Evolutionary conservation across 2,888 invertebrate genomes (phyloP).

Genomic region (Chelonus formosanus): DNA sequence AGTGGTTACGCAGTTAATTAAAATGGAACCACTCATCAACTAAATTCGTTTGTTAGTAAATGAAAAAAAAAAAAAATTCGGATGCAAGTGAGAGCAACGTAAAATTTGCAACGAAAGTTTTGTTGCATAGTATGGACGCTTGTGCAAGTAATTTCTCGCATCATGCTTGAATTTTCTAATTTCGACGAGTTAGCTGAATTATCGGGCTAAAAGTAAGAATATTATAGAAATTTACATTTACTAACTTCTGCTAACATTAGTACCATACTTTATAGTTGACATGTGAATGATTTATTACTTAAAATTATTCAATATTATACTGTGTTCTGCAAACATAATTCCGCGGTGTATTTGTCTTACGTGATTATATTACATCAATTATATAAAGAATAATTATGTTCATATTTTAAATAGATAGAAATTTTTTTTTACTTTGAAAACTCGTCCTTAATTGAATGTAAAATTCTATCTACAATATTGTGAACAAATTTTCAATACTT

Average conservation of each 20-base stretch:
- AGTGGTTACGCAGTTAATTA: not conserved
- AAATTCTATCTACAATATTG: slow-evolving; percentile 22
- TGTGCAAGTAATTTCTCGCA: not conserved
- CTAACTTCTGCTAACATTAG: not conserved
- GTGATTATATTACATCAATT: too few species aligned
- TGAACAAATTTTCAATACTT: slow-evolving; percentile 25
- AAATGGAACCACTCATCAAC: not conserved
- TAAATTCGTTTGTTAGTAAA: not conserved
- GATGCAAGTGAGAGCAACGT: not conserved
- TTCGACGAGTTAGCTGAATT: not conserved
- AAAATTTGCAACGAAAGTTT: slow-evolving; percentile 3
- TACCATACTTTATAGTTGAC: not conserved
- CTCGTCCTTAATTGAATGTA: slow-evolving; percentile 19
- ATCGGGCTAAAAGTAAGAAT: not conserved
- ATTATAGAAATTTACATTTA: not conserved
- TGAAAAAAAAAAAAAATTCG: slow-evolving; percentile 1
- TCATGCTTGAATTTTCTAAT: slow-evolving; percentile 3
- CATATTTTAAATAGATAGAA: too few species aligned
- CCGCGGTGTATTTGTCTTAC: too few species aligned
- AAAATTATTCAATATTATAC: not conserved
- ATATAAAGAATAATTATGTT: too few species aligned
- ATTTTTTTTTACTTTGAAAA: not conserved
- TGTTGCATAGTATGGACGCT: not conserved
- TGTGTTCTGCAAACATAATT: slow-evolving; percentile 13
- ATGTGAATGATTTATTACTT: not conserved